These are phyloP conservation scores for Oophaga pumilio DNA, from an alignment of 2,113 vertebrate species.

Conservation along the genomic window DNA sequence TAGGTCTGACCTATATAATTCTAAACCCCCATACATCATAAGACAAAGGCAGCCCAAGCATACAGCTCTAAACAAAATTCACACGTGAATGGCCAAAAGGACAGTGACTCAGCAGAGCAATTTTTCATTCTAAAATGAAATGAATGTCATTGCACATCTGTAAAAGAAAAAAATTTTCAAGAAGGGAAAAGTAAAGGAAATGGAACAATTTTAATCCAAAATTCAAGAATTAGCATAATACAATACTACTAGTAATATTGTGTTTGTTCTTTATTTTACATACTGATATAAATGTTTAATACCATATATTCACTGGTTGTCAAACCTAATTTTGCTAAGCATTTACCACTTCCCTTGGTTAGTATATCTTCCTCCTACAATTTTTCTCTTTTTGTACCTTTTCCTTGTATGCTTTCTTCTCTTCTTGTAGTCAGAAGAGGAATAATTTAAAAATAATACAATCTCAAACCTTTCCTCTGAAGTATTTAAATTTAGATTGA, in stretches of 20 bases:
- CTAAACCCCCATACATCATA: slow-evolving; percentile 46
- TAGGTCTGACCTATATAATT: slow-evolving; percentile 38
- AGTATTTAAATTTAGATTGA: neutral
- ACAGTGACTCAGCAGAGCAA: neutral
- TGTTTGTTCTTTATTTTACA: neutral
- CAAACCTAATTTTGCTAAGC: neutral
- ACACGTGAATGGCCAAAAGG: neutral
- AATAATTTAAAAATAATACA: neutral
- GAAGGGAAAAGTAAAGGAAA: too few species aligned
- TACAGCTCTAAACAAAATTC: slow-evolving; percentile 11
- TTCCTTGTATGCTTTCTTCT: neutral
- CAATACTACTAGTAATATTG: neutral
- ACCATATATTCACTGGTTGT: neutral
- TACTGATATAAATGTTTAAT: too few species aligned
- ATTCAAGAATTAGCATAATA: neutral
- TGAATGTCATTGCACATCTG: neutral
- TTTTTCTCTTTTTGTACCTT: neutral
- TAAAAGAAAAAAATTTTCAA: neutral
- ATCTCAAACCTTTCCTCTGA: neutral
- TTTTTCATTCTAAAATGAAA: neutral
- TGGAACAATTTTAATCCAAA: neutral
- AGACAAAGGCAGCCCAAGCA: neutral
- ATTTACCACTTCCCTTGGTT: neutral
- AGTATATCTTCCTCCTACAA: neutral
- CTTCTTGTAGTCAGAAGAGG: neutral